Base-by-base conservation (phyloP, 2,113 vertebrate genomes). In the Psammodynastes pulverulentus region DNA sequence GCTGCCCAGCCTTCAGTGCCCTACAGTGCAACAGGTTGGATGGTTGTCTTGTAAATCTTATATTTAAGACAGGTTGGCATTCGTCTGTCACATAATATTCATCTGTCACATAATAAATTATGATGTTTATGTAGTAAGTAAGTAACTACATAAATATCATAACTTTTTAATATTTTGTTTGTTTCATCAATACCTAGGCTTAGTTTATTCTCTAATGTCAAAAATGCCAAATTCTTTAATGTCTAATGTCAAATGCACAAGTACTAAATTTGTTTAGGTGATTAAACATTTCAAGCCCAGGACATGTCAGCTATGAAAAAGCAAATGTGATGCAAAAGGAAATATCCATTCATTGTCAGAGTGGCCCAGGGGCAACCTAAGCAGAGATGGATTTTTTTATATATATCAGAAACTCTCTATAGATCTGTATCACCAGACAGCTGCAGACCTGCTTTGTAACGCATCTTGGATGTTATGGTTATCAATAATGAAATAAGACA, bases 241-340 rank as follows among this genome's bases (percentile, higher is more conserved):
- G n/a, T 10, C 46, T 54, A 84, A 24, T 88, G 23, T 92, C 89
- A 92, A 86, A 89, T 94, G 12, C 90, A 94, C 48, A 91, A 93
- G 26, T 52, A 43, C 56, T 95, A 46, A 2, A 21, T 54, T 13
- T 56, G 88, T 58, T 0, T 94, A 79, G 88, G 43, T 45, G 87
- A 92, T 34, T 88, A 89, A 91, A 26, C 53, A 39, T 90, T 91
- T 93, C 88, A 45, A 54, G 8, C 29, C 84, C 91, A 53, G 51
- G 92, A 86, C 8, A 88, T 51, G 79, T 52, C 90, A 89, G 24
- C 51, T 84, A 5, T 86, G 10, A n/a, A 88, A 52, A 84, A 89
- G 39, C 84, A 84, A 51, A 72, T 23, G 34, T 67, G 39, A 39
- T 10, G 21, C 23, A 48, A 58, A 91, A 51, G 17, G 48, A 13